Evolutionary conservation across 2,797 vertebrate species (phyloP), one percentile per base, ranked within the genome.

Genomic region (Garrulus glandarius): DNA sequence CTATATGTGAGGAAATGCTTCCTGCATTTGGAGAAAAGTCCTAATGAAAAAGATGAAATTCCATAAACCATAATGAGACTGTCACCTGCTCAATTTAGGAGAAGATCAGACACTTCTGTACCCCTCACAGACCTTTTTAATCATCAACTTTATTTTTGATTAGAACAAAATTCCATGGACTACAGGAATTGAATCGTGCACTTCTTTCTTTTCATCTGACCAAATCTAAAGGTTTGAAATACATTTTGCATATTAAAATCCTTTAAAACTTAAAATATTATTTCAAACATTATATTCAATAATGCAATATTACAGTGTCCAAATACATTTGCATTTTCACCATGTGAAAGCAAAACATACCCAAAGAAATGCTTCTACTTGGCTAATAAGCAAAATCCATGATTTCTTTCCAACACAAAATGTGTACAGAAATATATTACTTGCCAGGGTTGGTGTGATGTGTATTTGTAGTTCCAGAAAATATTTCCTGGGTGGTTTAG

Each of bases 211-310:
- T 95, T 87, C 56, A 53, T 49, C 92, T 74, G 63, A 50, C 6
- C 77, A 84, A 95, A 84, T 82, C 53, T 87, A 87, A 69, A 87
- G 44, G 26, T 90, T 61, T 76, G 75, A 95, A 96, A 94, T 88
- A 77, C 43, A 88, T 52, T 81, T 65, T 47, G 77, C 15, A 9
- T 43, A 69, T 55, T 2, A 46, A 63, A 84, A 65, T 72, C 78
- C 41, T 89, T 95, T 92, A 81, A 41, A 94, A 96, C 47, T 47
- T 44, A 89, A 93, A 95, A 96, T 91, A 79, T 44, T 50, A 83
- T 89, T 96, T 95, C 50, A 63, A 91, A 47, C 7, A 61, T 50
- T 69, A 61, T 26, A 77, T 15, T 63, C 17, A 65, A 15, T 34
- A 34, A 70, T 29, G 46, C 46, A 78, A 9, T 92, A 95, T 57